Percentiles rank a stretch among this genome's conserved stretches.
Conservation (phyloP, 1,140 invertebrate species). For the Atopsyche davidsoni region DNA sequence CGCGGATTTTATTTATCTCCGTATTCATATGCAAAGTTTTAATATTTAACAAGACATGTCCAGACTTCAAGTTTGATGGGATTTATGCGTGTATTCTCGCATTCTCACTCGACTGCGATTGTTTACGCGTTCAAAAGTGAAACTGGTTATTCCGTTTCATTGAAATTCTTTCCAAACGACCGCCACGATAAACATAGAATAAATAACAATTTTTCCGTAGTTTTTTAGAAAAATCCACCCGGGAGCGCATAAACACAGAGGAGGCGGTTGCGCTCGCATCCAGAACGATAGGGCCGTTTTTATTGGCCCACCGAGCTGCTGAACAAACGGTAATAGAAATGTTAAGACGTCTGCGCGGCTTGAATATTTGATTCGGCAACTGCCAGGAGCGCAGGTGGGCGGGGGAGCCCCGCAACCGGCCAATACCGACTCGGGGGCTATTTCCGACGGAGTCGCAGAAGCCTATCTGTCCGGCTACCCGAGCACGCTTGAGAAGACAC, state of each 20-base stretch:
- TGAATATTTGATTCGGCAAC: conserved; percentile 19
- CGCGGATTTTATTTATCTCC: conserved; percentile 1
- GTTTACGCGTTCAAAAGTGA: too few relatives aligned
- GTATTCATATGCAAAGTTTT: conserved; percentile 1
- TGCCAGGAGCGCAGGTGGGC: conserved; percentile 12
- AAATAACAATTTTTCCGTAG: not conserved
- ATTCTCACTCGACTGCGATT: too few relatives aligned
- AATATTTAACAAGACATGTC: too few relatives aligned
- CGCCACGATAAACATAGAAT: too few relatives aligned
- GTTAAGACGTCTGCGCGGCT: conserved; percentile 10
- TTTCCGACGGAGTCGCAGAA: not conserved
- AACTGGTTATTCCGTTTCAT: too few relatives aligned
- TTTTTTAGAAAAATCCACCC: not conserved
- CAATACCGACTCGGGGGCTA: not conserved
- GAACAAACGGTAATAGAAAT: conserved; percentile 14
- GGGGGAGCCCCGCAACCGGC: conserved; percentile 1
- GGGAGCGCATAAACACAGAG: not conserved
- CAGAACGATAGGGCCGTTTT: too few relatives aligned
- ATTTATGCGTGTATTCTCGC: too few relatives aligned
- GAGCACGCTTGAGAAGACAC: too few relatives aligned
- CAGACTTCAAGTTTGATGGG: too few relatives aligned
- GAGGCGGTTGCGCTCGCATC: conserved; percentile 10
- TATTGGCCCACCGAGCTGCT: conserved; percentile 9
- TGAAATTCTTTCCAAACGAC: too few relatives aligned
- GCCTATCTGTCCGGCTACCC: too few relatives aligned